Evolutionary conservation across 2,113 vertebrate species (phyloP).

Genomic region (Jacana jacana): DNA sequence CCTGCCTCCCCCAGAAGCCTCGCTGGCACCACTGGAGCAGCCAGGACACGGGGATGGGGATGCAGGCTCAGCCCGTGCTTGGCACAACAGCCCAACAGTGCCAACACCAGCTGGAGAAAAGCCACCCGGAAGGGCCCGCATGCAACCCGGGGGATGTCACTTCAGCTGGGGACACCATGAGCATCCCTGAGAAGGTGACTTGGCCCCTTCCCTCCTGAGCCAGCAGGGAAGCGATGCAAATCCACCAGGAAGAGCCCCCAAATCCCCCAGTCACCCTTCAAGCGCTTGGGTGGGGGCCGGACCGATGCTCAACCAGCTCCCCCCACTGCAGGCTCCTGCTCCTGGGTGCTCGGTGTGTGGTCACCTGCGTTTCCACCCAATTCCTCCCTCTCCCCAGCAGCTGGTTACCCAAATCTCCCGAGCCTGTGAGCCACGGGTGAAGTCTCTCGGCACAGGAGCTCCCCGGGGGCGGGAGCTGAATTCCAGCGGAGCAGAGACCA

Average conservation of each 20-base stretch:
- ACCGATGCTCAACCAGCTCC: background rate
- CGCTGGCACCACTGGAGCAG: accelerated
- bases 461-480: background rate
- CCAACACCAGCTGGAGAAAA: background rate
- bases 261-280: accelerated
- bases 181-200: background rate
- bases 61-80: background rate
- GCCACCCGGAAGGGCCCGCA: background rate
- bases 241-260: background rate
- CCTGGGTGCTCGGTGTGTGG: background rate
- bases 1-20: accelerated
- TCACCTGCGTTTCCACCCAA: background rate
- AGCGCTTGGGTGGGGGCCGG: background rate
- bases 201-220: too few relatives aligned
- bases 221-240: background rate
- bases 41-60: background rate
- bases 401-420: background rate
- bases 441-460: background rate
- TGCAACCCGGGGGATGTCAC: background rate
- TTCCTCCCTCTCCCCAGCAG: background rate
- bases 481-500: background rate
- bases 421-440: background rate
- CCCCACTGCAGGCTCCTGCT: background rate
- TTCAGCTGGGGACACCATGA: accelerated
- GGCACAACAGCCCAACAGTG: background rate